Evolutionary conservation across 2,113 vertebrate species (phyloP).

Genomic region (Monopterus albus): DNA sequence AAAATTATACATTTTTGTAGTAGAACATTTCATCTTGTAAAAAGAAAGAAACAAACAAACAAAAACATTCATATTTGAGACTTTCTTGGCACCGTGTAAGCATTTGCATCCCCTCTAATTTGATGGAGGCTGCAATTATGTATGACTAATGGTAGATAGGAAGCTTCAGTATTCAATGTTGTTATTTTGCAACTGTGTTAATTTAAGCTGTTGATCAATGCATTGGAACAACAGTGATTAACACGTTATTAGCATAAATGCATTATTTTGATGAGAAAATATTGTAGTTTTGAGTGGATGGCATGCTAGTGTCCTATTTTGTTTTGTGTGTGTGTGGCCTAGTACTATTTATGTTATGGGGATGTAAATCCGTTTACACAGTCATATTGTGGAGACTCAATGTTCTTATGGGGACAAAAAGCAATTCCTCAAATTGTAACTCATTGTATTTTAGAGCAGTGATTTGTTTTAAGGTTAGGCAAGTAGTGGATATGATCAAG

Average conservation of each 20-base stretch:
- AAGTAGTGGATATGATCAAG: no score
- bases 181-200: slow-evolving; percentile 37
- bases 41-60: slow-evolving; percentile 1
- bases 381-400: no score
- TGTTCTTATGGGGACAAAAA: no score
- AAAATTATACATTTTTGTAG: slow-evolving; percentile 17
- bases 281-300: slow-evolving; percentile 20
- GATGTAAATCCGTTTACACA: no score
- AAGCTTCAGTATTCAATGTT: slow-evolving; percentile 48
- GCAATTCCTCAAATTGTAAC: no score
- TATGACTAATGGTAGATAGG: slow-evolving; percentile 54
- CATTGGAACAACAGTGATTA: slow-evolving; percentile 57
- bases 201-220: slow-evolving; percentile 56
- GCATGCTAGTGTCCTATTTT: slow-evolving; percentile 20
- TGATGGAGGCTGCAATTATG: slow-evolving; percentile 58
- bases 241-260: slow-evolving; percentile 61
- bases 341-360: no score
- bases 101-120: slow-evolving; percentile 54
- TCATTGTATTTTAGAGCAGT: no score
- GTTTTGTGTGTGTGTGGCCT: slow-evolving; percentile 7
- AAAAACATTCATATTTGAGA: slow-evolving; percentile 19
- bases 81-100: slow-evolving; percentile 19
- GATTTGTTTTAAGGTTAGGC: no score
- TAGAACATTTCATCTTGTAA: slow-evolving; percentile 14
- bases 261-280: slow-evolving; percentile 42